These are phyloP conservation scores for Periphyllus acericola DNA, from an alignment of 2,888 invertebrate genomes.

Conservation along the genomic window DNA sequence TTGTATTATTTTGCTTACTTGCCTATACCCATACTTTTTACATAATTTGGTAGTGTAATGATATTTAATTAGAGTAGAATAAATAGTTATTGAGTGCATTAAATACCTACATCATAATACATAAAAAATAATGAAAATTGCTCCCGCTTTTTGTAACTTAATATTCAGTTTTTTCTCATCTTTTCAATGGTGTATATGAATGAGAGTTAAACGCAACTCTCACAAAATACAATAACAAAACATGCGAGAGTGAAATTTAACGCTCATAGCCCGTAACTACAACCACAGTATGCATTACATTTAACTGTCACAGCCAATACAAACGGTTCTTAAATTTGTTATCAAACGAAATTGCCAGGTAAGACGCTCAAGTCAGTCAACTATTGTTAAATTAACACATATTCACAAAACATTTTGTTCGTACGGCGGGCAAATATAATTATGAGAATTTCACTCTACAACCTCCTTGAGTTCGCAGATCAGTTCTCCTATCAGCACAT, in stretches of 20 bases:
- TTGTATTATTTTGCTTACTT: constrained; percentile 24
- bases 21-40: not conserved
- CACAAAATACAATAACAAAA: not conserved
- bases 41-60: constrained; percentile 26
- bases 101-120: not conserved
- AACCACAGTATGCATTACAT: not conserved
- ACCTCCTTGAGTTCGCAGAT: constrained; percentile 1
- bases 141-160: constrained; percentile 14
- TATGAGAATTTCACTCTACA: not conserved
- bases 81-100: constrained; percentile 2
- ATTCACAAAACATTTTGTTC: not conserved
- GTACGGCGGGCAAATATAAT: constrained; percentile 15
- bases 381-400: no score
- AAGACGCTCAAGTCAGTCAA: not conserved
- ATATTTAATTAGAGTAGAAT: constrained; percentile 23
- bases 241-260: no score
- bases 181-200: constrained; percentile 1
- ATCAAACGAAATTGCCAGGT: not conserved
- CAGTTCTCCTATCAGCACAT: constrained; percentile 27
- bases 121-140: constrained; percentile 5
- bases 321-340: constrained; percentile 16
- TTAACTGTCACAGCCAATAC: not conserved
- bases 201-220: constrained; percentile 11
- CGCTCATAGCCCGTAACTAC: no score
- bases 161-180: not conserved